Evolutionary conservation across 2,113 vertebrate species (phyloP), one percentile per base, ranked within the genome.

Genomic region (Chascanopsetta lugubris): DNA sequence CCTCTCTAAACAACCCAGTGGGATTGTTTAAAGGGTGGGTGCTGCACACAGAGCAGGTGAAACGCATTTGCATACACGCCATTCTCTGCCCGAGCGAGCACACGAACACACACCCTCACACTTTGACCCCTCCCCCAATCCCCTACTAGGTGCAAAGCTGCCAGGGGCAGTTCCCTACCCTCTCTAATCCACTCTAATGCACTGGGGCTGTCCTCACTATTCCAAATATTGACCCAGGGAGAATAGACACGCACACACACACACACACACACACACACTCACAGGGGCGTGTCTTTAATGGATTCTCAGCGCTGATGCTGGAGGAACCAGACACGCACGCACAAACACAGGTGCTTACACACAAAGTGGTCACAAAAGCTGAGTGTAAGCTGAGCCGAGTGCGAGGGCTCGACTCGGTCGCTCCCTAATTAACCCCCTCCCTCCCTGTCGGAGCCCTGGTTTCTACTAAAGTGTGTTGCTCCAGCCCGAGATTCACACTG

Each of bases 211-310:
- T 90, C 86, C 85, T 84, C 87, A 80, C 90, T 75, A 90, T 90
- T 92, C 77, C 88, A 92, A 93, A 92, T 93, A 91, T 93, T 93
- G 90, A 93, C 90, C 87, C 71, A 91, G 81, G 84, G 84, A 85
- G 83, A 83, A 69, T 67, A 76, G 50, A 54, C 71, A 3, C 61
- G 38, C 72, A 55, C 66, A 70, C 61, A 46, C 26, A 54, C 70
- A 46, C 50, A 27, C 69, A 77, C 61, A 42, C 72, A 55, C 66
- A 70, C 61, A 46, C 26, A 54, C 70, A 46, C 50, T 34, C 69
- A 77, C 55, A 79, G 57, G 74, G 85, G 80, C 32, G 80, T 86
- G 80, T 71, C 80, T 72, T 77, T 82, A 84, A 80, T 82, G 83
- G 80, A 62, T 82, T 81, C 61, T 76, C 68, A 79, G 69, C 64